A percentile compares a stretch with the other conserved stretches of the same genome.
phyloP scores from a whole-genome alignment of 2,888 invertebrate genomes.

The Adelognathus sp. region DNA sequence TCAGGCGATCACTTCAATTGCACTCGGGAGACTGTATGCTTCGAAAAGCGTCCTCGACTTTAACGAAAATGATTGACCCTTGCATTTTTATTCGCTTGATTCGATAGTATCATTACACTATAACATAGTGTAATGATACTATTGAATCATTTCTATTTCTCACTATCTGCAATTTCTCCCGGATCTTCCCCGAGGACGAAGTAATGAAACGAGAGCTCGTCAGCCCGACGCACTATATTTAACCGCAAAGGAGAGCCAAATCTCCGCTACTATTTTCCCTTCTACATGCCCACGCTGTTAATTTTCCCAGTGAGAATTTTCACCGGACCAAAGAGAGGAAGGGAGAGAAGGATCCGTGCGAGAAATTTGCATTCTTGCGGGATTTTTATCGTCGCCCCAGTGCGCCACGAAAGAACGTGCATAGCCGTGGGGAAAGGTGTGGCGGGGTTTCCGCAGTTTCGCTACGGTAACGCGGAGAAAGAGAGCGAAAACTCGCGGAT shows the following conservation, averaged over 20 bases:
- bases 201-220: too few relatives aligned
- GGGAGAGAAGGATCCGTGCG: conserved; percentile 47
- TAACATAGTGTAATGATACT: too few relatives aligned
- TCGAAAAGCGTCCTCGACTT: too few relatives aligned
- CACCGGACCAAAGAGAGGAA: too few relatives aligned
- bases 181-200: not conserved
- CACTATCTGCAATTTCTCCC: too few relatives aligned
- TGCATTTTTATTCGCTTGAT: too few relatives aligned
- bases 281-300: conserved; percentile 45
- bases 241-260: too few relatives aligned
- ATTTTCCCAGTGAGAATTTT: conserved; percentile 51
- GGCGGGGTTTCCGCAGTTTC: conserved; percentile 31
- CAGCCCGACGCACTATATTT: too few relatives aligned
- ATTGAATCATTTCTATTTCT: too few relatives aligned
- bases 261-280: not conserved
- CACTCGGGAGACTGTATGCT: too few relatives aligned
- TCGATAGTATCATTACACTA: too few relatives aligned
- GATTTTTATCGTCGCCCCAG: conserved; percentile 60
- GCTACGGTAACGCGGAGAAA: conserved; percentile 37
- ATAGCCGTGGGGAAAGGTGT: conserved; percentile 18
- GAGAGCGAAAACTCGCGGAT: conserved; percentile 1
- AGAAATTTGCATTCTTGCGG: conserved; percentile 64
- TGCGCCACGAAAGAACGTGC: not conserved
- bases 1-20: not conserved
- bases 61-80: too few relatives aligned